A percentile compares a stretch with the other conserved stretches of the same genome.
These are phyloP conservation scores for Sphaeramia orbicularis DNA, from an alignment of 2,797 vertebrate genomes.

Conservation along the genomic window DNA sequence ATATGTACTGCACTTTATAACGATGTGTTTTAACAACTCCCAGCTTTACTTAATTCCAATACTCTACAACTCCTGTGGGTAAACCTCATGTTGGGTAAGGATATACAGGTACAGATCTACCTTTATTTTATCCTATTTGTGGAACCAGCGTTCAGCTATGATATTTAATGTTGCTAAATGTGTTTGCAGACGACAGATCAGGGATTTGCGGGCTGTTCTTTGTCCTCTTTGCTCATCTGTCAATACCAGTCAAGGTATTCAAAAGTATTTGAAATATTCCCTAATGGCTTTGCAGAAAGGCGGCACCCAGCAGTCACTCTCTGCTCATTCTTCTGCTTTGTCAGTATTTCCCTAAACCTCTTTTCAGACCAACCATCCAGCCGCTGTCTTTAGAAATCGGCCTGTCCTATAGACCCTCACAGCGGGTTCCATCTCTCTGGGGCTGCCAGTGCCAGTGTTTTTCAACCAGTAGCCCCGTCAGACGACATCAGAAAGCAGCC, in stretches of 20 bases:
- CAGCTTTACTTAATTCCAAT: too few relatives aligned
- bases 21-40: too few relatives aligned
- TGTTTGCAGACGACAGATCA: constrained; percentile 1
- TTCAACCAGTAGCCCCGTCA: constrained; percentile 62
- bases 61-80: too few relatives aligned
- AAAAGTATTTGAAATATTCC: constrained; percentile 61
- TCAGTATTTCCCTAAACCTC: constrained; percentile 65
- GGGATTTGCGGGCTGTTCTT: constrained; percentile 9
- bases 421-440: constrained; percentile 69
- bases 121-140: too few relatives aligned
- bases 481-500: constrained; percentile 76
- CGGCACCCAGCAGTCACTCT: constrained; percentile 56
- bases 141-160: neutral
- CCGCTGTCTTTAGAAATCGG: constrained; percentile 61
- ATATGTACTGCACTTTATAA: too few relatives aligned
- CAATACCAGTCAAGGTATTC: constrained; percentile 47
- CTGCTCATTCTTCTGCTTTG: constrained; percentile 51
- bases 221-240: constrained; percentile 38
- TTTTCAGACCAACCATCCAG: constrained; percentile 63
- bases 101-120: too few relatives aligned
- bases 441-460: constrained; percentile 63
- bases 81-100: too few relatives aligned
- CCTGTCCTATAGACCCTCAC: constrained; percentile 67
- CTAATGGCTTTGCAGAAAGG: constrained; percentile 53
- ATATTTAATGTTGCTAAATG: neutral